phyloP scores from a whole-genome alignment of 2,113 vertebrate genomes.

The Cyanistes caeruleus region DNA sequence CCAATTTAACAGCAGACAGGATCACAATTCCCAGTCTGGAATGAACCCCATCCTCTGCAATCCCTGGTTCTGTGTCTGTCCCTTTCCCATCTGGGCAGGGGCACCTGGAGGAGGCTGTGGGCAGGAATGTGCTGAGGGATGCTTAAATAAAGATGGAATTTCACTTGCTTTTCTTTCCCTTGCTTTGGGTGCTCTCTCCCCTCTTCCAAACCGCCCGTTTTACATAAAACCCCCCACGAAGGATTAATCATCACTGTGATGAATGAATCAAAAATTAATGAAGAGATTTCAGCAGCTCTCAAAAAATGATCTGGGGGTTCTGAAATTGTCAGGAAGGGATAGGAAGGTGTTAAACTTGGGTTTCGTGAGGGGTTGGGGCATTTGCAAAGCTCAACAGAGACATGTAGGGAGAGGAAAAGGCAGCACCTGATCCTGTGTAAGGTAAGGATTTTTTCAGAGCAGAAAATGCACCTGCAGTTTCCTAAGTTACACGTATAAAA shows the following conservation, averaged over 20 bases:
- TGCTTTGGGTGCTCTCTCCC: neutral
- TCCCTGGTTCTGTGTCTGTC: neutral
- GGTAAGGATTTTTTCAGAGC: neutral
- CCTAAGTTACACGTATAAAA: neutral
- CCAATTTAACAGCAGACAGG: rapidly evolving
- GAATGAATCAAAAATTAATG: neutral
- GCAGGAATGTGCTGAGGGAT: neutral
- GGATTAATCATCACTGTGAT: neutral
- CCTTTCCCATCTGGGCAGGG: neutral
- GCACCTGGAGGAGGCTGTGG: neutral
- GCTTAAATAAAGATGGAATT: neutral
- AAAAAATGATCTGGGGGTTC: neutral
- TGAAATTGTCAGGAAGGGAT: neutral
- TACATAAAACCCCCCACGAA: neutral
- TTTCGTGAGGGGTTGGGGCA: neutral
- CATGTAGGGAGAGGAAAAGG: neutral
- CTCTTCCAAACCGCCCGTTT: neutral
- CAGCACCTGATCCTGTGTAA: rapidly evolving
- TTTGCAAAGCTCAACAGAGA: neutral
- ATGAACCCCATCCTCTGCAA: neutral
- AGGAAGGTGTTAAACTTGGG: neutral
- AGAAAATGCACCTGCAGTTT: neutral
- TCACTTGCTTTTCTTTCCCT: neutral
- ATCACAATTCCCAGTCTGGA: neutral
- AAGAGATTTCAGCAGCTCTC: neutral